Percentiles rank a stretch among this genome's conserved stretches.
These are phyloP conservation scores for Rotaria macrura DNA, from an alignment of 2,888 invertebrate species.

Conservation along the genomic window DNA sequence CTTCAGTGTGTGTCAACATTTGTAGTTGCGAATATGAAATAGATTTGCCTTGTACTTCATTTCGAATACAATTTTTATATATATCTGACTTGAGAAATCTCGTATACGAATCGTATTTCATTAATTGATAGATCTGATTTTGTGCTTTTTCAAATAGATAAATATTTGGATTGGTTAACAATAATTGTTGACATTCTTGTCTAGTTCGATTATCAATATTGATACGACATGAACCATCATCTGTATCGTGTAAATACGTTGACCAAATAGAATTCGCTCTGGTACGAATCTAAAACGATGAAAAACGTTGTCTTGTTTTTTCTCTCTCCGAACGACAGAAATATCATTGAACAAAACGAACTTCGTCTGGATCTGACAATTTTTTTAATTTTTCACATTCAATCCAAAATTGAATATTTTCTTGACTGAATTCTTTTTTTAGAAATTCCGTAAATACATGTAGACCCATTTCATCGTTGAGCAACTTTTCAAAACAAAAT, in stretches of 20 bases:
- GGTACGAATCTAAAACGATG: slow-evolving; percentile 51
- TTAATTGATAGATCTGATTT: slow-evolving; percentile 67
- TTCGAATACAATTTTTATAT: slow-evolving; percentile 66
- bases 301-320: too few species aligned
- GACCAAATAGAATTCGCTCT: slow-evolving; percentile 65
- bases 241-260: slow-evolving; percentile 59
- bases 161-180: slow-evolving; percentile 53
- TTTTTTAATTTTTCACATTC: slow-evolving; percentile 76
- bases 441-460: slow-evolving; percentile 84
- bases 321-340: too few species aligned
- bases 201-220: slow-evolving; percentile 83
- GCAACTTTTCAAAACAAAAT: slow-evolving; percentile 73
- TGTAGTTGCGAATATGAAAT: slow-evolving; percentile 47
- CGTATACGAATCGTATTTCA: slow-evolving; percentile 97
- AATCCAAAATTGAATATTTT: slow-evolving; percentile 92
- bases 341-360: not conserved
- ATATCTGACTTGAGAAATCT: slow-evolving; percentile 70
- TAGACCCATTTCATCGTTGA: slow-evolving; percentile 73
- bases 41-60: slow-evolving; percentile 54
- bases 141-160: slow-evolving; percentile 62
- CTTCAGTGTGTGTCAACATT: not conserved
- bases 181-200: slow-evolving; percentile 48
- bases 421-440: slow-evolving; percentile 90
- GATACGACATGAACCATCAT: slow-evolving; percentile 76
- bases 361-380: slow-evolving; percentile 53